Base-by-base conservation (phyloP, 2,113 vertebrate genomes). In the Suricata suricatta region DNA sequence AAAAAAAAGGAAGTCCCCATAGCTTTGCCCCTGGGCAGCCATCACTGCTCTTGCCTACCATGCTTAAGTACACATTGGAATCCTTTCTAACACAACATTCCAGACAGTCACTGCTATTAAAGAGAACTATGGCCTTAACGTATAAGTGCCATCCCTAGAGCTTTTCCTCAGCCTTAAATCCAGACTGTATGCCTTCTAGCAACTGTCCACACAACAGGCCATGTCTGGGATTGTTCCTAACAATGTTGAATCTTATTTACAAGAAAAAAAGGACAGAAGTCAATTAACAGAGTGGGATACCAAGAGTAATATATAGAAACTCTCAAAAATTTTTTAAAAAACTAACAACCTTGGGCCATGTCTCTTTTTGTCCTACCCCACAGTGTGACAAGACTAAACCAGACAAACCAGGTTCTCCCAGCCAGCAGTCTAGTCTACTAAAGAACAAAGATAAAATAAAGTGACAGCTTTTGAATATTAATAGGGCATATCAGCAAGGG, bases 391-490 rank as follows among this genome's bases (percentile, higher is more conserved):
- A 96, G 90, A 96, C 93, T 90, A 89, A 97, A 96, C 94, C 95
- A 96, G 94, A 97, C 97, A 94, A 95, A 85, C 97, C 90, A 95
- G 94, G 90, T 96, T 97, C 90, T 92, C 96, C 93, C 98, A 98
- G 97, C 93, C 88, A 50, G 96, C 97, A 98, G 96, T 96, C 93
- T 97, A 96, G 97, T 97, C 97, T 95, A 81, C 35, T 27, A 97
- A 80, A 96, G 97, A 97, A 98, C 97, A 98, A 97, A 97, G 96
- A 97, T 97, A 92, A 97, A 97, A 93, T 86, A 74, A 95, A 96
- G 95, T 97, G 97, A 97, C 96, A 97, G 97, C 96, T 97, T 97
- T 88, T 98, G 96, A 97, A 98, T 98, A 98, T 97, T 98, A 98
- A 98, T 98, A 69, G 92, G 71, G 85, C 90, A 5, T 79, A 98